Evolutionary conservation across 1,140 invertebrate genomes (phyloP).

Genomic region (Agrypnia vestita): DNA sequence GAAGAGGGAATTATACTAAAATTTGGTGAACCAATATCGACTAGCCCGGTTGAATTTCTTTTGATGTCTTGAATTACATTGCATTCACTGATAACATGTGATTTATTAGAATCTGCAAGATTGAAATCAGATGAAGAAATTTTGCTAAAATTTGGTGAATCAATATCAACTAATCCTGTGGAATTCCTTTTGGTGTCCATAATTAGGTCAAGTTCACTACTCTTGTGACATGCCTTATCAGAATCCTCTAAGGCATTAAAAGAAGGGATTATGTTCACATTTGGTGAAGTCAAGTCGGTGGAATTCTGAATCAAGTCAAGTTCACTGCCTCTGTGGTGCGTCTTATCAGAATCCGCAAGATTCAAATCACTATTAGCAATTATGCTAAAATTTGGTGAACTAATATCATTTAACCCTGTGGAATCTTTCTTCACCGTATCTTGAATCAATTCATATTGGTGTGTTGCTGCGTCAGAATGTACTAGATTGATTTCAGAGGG

Average conservation of each 20-base stretch:
- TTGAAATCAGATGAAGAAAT: neutral
- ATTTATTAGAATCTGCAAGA: neutral
- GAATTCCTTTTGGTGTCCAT: conserved; percentile 34
- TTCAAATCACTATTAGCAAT: neutral
- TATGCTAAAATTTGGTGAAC: conserved; percentile 24
- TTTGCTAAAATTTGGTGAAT: neutral
- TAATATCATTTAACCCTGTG: conserved; percentile 2
- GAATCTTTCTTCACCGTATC: neutral
- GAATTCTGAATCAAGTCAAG: neutral
- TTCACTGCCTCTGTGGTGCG: neutral
- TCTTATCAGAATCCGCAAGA: neutral
- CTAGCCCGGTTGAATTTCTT: conserved; percentile 14
- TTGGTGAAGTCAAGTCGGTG: neutral
- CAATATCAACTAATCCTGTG: neutral
- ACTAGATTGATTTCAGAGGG: neutral
- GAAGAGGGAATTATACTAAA: conserved; percentile 15
- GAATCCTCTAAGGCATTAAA: neutral
- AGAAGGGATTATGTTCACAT: neutral
- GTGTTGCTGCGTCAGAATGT: neutral
- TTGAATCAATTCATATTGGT: neutral
- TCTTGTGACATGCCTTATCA: neutral
- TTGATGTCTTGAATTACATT: neutral
- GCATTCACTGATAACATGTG: neutral
- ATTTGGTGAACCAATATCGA: conserved; percentile 12
- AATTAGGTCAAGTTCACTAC: neutral